Base-by-base conservation (phyloP, 2,888 invertebrate genomes). In the Operophtera brumata region DNA sequence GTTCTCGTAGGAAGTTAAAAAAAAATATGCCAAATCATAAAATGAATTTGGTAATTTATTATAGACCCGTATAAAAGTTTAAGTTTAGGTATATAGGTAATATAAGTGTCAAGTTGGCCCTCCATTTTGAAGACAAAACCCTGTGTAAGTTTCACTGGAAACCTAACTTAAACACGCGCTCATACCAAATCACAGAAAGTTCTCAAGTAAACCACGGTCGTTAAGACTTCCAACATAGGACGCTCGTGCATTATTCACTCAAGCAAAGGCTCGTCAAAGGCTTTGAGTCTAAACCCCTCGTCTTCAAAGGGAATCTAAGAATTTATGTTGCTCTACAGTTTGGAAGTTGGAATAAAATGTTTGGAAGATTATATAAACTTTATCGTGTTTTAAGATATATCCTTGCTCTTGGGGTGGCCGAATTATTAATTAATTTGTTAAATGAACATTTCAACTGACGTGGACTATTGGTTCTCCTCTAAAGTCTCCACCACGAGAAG, bases 231-330 rank as follows among this genome's bases (percentile, higher is more conserved):
- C 45, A n/a, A 5, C 3, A 32, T 32, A 35, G 6, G 28, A 14
- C n/a, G n/a, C 35, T 43, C 37, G 26, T 44, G 48, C 48, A 58
- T 61, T 51, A 58, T 54, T 56, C 54, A 58, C 35, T 50, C 36
- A 57, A 41, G 26, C 41, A 44, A 54, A 58, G 37, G 47, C 51
- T 34, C 52, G 36, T 55, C 57, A 52, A 61, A 59, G 61, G 44
- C 55, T 62, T 54, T 51, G 43, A 49, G 37, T 36, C 47, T 34
- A 46, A 57, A 52, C 43, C 43, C 43, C 37, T 50, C 36, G 12
- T 41, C 55, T 50, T 62, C 58, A 60, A 62, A 62, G 51, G 54
- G 50, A 57, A 55, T 62, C 51, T 54, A 52, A 54, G 50, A 57
- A 55, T 54, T 51, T 41, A 45, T 37, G 47, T 43, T 47, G 45